A percentile compares a stretch with the other conserved stretches of the same genome.
Conservation (phyloP, 2,797 vertebrate species). For the Alfaro cultratus region DNA sequence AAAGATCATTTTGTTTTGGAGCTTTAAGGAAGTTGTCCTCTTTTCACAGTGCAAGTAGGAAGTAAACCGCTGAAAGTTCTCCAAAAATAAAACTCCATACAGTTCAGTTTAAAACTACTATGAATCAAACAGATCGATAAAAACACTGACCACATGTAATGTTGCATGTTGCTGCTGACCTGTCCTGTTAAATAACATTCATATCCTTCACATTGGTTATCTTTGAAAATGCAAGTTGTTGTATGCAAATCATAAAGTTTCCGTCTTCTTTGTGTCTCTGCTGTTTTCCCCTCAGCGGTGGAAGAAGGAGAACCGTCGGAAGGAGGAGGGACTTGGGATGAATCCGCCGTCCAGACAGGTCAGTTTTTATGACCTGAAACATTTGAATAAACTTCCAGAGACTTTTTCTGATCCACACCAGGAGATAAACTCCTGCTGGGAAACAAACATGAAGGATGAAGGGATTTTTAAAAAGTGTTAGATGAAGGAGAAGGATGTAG, state of each 20-base stretch:
- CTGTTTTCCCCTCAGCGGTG: constrained; percentile 80
- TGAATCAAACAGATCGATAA: too few relatives aligned
- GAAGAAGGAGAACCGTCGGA: constrained; percentile 94
- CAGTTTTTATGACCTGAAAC: constrained; percentile 64
- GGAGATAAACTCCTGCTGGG: not conserved
- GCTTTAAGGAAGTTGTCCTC: not conserved
- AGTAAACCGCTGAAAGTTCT: not conserved
- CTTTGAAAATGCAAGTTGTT: not conserved
- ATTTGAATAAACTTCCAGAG: not conserved
- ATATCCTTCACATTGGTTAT: not conserved
- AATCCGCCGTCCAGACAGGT: constrained; percentile 91
- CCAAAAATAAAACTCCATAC: not conserved
- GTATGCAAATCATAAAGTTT: constrained; percentile 2
- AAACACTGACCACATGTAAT: not conserved
- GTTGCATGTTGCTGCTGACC: not conserved
- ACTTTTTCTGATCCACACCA: not conserved
- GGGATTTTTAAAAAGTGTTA: constrained; percentile 17
- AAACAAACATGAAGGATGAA: not conserved
- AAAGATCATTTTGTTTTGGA: not conserved
- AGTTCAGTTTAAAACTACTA: not conserved
- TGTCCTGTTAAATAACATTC: not conserved
- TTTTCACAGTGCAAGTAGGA: not conserved
- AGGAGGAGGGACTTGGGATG: constrained; percentile 92
- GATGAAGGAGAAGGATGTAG: constrained; percentile 23
- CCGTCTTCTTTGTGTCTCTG: constrained; percentile 26